Base-by-base conservation (phyloP, 2,113 vertebrate species). In the Emydocephalus ijimae region DNA sequence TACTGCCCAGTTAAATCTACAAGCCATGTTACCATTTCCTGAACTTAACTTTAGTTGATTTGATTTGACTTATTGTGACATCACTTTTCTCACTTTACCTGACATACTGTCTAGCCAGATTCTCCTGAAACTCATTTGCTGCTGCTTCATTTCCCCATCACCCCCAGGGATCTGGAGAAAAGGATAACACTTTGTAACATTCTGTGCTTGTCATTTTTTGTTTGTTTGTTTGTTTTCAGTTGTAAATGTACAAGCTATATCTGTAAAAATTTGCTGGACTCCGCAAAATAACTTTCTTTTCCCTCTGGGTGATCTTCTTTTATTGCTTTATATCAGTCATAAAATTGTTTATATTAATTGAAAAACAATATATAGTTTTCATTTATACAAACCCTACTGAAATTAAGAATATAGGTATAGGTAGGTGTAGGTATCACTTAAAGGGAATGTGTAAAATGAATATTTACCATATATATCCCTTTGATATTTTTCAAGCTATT, bases 401-500 rank as follows among this genome's bases (percentile, higher is more conserved):
- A n/a, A 87, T 39, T 50, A 21, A 88, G 23, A 64, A 88, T 87
- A 91, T 18, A 52, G 45, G 45, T 45, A 43, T 45, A 45, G 45
- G 45, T 45, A 45, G 45, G 11, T 24, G 14, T 8, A 39, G 54
- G 10, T 20, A 59, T 59, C 48, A 59, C 56, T 23, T 59, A 24
- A 18, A 91, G 56, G 45, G 61, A 91, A 61, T 18, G 4, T 5
- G 50, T 50, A 61, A 64, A 61, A 52, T 50, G 56, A 87, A 64
- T n/a, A 87, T 87, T 87, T 87, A 45, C 91, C 85, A 91, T 87
- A 26, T 26, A n/a, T 64, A 64, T 64, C 61, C 56, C 29, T 91
- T 91, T 91, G 91, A 91, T 64, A 87, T 91, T 91, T 91, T 64
- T 91, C 85, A 59, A 0, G 2, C 29, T 4, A 45, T 87, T 91